Base-by-base conservation (phyloP, 2,113 vertebrate species). In the Brachyhypopomus occidentalis region DNA sequence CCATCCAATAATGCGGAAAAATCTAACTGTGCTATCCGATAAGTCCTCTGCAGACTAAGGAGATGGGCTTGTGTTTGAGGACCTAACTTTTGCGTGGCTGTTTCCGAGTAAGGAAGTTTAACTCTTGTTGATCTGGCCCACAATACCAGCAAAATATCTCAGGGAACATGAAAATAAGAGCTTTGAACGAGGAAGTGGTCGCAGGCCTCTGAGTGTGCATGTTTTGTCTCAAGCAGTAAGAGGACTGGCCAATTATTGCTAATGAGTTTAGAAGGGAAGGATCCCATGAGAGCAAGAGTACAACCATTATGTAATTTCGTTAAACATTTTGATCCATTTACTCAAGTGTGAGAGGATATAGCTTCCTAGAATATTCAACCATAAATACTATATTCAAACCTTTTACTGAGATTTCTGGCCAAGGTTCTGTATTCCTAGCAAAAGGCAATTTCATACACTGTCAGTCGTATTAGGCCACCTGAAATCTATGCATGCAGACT, bases 181-280 rank as follows among this genome's bases (percentile, higher is more conserved):
- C 45, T 82, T 5, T 41, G 14, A 75, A 34, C 20, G 52, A 55
- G 17, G 36, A 23, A 34, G 19, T 45, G 30, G 79, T 62, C 9
- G 59, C 66, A 59, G 62, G 27, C 41, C 36, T 7, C 62, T 60
- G 34, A 36, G 45, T 58, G 23, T n/a, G 66, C 64, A 58, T 17
- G 41, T 30, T 60, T 67, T 74, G 72, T 84, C 80, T 80, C 72
- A 22, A 69, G 80, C 75, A 82, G 87, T 80, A 86, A 62, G 81
- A 77, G 77, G 80, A 84, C 66, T 84, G 83, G 77, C 75, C 86
- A 85, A 86, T 92, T 90, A 89, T 88, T 72, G 79, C 79, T 84
- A 86, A 74, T 83, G 82, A 83, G 75, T 70, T 87, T 74, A 36
- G 69, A 78, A 62, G 85, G 63, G 82, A 85, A 72, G 71, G 79